These are phyloP conservation scores for Pseudorectes ferrugineus DNA, from an alignment of 2,113 vertebrate species.

Conservation along the genomic window DNA sequence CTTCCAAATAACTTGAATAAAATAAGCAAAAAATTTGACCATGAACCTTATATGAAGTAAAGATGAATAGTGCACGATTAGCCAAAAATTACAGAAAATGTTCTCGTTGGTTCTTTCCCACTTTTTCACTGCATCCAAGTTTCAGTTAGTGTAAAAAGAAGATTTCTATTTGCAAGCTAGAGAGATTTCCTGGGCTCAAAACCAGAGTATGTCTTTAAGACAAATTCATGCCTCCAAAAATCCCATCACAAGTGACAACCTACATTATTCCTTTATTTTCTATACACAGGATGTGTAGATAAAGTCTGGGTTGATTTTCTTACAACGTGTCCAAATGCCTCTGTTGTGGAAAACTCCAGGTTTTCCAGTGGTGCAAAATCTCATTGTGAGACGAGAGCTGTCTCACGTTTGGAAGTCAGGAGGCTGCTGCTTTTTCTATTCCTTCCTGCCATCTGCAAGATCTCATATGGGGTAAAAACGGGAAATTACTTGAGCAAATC, in stretches of 20 bases:
- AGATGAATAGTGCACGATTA: neutral
- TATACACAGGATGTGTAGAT: neutral
- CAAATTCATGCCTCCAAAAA: neutral
- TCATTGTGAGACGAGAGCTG: neutral
- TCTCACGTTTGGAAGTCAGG: neutral
- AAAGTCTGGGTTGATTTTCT: neutral
- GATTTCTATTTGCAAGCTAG: neutral
- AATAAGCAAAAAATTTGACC: neutral
- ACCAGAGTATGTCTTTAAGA: neutral
- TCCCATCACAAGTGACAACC: neutral
- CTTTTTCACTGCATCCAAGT: neutral
- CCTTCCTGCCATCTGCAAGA: constrained; percentile 41
- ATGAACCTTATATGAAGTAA: neutral
- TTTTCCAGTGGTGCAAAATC: neutral
- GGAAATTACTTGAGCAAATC: constrained; percentile 35
- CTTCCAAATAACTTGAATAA: neutral
- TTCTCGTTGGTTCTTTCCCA: neutral
- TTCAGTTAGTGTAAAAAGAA: neutral
- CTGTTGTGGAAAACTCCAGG: neutral
- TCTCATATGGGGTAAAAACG: neutral
- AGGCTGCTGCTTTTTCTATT: neutral
- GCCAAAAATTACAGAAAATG: neutral
- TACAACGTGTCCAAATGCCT: rapidly evolving
- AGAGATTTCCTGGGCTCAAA: neutral
- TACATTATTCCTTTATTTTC: neutral